A percentile compares a stretch with the other conserved stretches of the same genome.
Conservation (phyloP, 2,113 vertebrate genomes). For the Macheiramphus alcinus region DNA sequence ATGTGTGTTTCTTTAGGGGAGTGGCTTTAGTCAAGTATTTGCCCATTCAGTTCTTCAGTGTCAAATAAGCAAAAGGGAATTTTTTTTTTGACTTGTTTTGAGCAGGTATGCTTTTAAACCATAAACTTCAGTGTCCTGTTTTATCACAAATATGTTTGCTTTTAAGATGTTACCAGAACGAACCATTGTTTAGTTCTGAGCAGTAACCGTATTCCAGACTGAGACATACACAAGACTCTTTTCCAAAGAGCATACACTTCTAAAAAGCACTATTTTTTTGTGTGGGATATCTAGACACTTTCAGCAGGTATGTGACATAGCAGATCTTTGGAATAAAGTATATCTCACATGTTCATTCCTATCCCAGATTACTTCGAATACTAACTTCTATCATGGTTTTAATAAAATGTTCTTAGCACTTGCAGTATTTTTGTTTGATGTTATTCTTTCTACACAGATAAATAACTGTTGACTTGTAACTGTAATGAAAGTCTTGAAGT, state of each 20-base stretch:
- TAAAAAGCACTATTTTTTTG: background rate
- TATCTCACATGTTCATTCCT: rapidly evolving
- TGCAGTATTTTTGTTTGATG: background rate
- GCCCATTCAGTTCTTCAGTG: background rate
- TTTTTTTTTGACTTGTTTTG: background rate
- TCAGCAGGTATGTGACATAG: background rate
- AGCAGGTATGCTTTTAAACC: background rate
- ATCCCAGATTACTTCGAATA: background rate
- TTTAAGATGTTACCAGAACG: background rate
- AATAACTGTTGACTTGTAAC: background rate
- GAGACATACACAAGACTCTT: background rate
- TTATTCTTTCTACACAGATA: background rate
- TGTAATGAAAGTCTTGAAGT: background rate
- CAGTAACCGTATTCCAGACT: background rate
- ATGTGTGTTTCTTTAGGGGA: background rate
- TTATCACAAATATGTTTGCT: background rate
- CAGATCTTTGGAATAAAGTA: background rate
- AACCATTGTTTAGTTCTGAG: background rate
- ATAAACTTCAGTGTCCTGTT: background rate
- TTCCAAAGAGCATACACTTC: background rate
- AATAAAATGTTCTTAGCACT: background rate
- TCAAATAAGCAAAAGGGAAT: background rate
- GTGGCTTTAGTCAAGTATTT: background rate
- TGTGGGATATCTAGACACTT: background rate
- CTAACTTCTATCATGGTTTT: background rate